These are phyloP conservation scores for Eupelmus urozonus DNA, from an alignment of 2,888 invertebrate genomes.

Conservation along the genomic window DNA sequence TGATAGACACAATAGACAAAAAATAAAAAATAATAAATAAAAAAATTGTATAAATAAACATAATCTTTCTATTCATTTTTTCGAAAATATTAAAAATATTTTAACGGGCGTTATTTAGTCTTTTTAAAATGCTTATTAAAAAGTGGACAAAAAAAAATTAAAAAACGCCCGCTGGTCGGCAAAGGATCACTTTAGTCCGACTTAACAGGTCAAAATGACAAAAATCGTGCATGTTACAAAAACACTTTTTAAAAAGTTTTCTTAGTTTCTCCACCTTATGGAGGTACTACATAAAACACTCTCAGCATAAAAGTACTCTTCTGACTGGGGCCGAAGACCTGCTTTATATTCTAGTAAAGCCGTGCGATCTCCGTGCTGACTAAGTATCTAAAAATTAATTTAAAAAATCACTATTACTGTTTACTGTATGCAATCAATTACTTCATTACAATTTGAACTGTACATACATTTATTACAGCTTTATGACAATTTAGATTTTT, in stretches of 20 bases:
- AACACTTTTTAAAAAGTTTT: background rate
- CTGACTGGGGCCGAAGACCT: constrained; percentile 82
- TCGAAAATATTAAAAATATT: too few species aligned
- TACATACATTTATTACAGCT: constrained; percentile 81
- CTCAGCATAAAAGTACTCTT: constrained; percentile 86
- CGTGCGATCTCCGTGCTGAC: constrained; percentile 82
- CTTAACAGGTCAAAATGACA: too few species aligned
- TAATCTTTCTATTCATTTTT: too few species aligned
- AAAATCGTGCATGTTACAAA: too few species aligned
- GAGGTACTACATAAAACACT: constrained; percentile 81
- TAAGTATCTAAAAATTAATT: constrained; percentile 72
- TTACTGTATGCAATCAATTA: background rate
- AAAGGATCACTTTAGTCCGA: too few species aligned
- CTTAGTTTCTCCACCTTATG: constrained; percentile 71
- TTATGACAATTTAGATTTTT: constrained; percentile 83
- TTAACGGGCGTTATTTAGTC: too few species aligned
- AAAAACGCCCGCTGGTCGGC: too few species aligned
- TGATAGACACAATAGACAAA: too few species aligned
- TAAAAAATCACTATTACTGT: constrained; percentile 1
- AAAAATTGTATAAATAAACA: too few species aligned
- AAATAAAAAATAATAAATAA: too few species aligned
- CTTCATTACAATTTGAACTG: background rate
- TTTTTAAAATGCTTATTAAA: too few species aligned
- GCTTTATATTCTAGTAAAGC: constrained; percentile 83
- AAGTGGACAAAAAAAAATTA: too few species aligned